These are phyloP conservation scores for Trachelipus rathkii DNA, from an alignment of 1,140 invertebrate genomes.

Conservation along the genomic window DNA sequence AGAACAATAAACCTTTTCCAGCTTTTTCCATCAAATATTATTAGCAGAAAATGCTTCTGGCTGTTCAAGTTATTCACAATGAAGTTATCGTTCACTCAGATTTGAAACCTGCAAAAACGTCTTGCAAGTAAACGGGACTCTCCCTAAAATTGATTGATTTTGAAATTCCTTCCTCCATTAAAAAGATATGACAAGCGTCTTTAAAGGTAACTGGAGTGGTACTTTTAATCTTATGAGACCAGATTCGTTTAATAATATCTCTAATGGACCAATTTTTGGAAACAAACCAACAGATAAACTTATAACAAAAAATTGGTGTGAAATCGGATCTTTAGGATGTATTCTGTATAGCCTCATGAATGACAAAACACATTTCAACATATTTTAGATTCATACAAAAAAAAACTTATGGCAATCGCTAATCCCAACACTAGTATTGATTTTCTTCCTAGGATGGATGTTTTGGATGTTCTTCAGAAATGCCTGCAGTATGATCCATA, in stretches of 20 bases:
- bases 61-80: constrained; percentile 85
- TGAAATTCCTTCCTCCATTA: constrained; percentile 89
- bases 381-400: too few relatives aligned
- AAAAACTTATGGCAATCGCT: too few relatives aligned
- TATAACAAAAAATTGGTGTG: too few relatives aligned
- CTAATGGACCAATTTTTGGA: too few relatives aligned
- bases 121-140: constrained; percentile 72
- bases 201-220: constrained; percentile 71
- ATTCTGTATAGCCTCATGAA: too few relatives aligned
- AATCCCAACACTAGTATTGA: too few relatives aligned
- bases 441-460: too few relatives aligned
- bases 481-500: too few relatives aligned
- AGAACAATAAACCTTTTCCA: constrained; percentile 53
- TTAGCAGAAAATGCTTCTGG: constrained; percentile 89
- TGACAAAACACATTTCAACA: too few relatives aligned
- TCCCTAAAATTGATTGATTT: constrained; percentile 97
- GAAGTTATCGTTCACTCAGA: constrained; percentile 94
- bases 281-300: too few relatives aligned
- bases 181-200: constrained; percentile 81
- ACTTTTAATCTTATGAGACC: constrained; percentile 96
- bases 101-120: constrained; percentile 96
- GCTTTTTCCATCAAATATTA: constrained; percentile 73
- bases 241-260: constrained; percentile 68
- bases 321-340: too few relatives aligned
- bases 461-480: too few relatives aligned